phyloP scores from a whole-genome alignment of 2,113 vertebrate species.

The Prinia subflava region DNA sequence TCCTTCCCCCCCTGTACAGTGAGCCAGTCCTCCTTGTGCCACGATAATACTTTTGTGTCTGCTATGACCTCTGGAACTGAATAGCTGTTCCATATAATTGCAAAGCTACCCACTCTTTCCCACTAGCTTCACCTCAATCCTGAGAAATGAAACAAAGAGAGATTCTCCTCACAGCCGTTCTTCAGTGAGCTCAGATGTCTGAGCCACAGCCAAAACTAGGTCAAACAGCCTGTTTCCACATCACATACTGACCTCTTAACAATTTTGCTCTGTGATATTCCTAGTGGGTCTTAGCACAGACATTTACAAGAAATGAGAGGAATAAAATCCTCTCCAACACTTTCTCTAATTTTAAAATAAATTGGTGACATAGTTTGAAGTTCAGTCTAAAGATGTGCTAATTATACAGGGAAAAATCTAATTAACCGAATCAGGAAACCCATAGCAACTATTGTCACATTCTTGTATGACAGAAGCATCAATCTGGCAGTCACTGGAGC shows the following conservation, averaged over 20 bases:
- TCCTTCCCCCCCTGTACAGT: not conserved
- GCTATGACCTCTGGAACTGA: not conserved
- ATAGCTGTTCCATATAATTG: conserved; percentile 46
- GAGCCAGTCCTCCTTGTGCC: not conserved
- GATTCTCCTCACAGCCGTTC: not conserved
- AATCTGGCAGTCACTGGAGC: conserved; percentile 67
- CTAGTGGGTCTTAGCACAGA: conserved; percentile 28
- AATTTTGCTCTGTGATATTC: conserved; percentile 55
- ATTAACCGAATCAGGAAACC: conserved; percentile 65
- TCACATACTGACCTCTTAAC: conserved; percentile 56
- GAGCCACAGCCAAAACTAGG: conserved; percentile 60
- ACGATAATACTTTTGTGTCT: not conserved
- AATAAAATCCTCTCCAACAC: conserved; percentile 49
- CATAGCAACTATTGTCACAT: conserved; percentile 67
- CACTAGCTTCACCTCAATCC: not conserved
- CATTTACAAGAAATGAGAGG: conserved; percentile 17
- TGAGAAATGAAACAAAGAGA: conserved; percentile 50
- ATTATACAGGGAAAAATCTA: conserved; percentile 68
- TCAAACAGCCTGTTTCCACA: conserved; percentile 63
- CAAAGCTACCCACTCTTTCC: conserved; percentile 12
- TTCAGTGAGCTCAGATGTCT: conserved; percentile 43
- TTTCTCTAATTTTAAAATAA: conserved; percentile 58
- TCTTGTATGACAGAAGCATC: conserved; percentile 64
- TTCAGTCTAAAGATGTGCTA: conserved; percentile 66
- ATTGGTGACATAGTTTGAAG: conserved; percentile 49